Evolutionary conservation across 2,888 invertebrate genomes (phyloP), one percentile per base, ranked within the genome.

Genomic region (Campopleginae sp.): DNA sequence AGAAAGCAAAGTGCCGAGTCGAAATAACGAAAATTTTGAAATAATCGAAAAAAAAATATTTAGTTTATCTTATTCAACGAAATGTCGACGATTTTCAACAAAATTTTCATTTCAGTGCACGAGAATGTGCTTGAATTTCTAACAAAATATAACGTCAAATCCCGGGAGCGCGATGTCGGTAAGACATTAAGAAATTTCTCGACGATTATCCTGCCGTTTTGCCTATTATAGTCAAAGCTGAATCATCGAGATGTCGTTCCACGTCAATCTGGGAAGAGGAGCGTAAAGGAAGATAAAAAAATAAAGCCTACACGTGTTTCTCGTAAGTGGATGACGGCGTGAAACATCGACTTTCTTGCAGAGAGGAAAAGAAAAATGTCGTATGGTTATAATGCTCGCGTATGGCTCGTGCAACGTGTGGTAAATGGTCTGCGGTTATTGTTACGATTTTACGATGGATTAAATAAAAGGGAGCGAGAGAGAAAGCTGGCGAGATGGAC

Each of bases 371-470:
- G 38, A 72, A 54, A 54, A 82, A 72, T 74, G 46, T 48, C 27
- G 19, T 12, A 44, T 66, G 42, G 44, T 31, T 23, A 72, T 51
- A 51, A 31, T 63, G 46, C 51, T 70, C 23, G 23, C 54, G 23
- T 54, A 66, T 70, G 46, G 23, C 66, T 48, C 33, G 72, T 27
- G 51, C 23, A 46, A 75, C 19, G 72, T 80, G 74, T 80, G 74
- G 78, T 77, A 70, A 80, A 80, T 77, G 72, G 66, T 76, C 78
- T 68, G 78, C 80, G 76, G 76, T 85, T 82, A 80, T 65, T 76
- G 83, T 84, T 80, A 76, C 71, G 79, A 82, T 83, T 85, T 75
- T 71, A 82, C 61, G 75, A 76, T 83, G 80, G 80, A 80, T 83
- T 74, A 78, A 83, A 80, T 74, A 74, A 72, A 74, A 82, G 38